Evolutionary conservation across 2,888 invertebrate genomes (phyloP).

Genomic region (Thera britannica): DNA sequence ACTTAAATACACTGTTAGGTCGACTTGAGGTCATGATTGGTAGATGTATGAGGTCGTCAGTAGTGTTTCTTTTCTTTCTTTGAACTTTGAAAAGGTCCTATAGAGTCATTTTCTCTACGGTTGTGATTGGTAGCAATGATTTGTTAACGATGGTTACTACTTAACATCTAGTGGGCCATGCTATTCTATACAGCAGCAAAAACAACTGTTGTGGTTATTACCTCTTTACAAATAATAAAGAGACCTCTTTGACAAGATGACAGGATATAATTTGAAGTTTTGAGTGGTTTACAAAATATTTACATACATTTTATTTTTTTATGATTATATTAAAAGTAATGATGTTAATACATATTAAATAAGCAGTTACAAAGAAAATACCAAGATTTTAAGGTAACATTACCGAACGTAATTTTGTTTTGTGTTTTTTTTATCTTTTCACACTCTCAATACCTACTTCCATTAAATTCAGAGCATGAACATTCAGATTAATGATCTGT

Average conservation of each 20-base stretch:
- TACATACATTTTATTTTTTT: constrained; percentile 27
- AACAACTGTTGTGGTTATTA: too few species aligned
- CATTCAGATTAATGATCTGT: too few species aligned
- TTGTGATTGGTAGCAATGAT: too few species aligned
- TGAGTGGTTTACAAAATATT: constrained; percentile 25
- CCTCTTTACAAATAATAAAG: background rate
- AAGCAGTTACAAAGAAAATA: background rate
- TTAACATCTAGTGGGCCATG: too few species aligned
- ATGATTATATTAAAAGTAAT: background rate
- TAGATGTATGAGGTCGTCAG: background rate
- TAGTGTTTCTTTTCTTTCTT: background rate
- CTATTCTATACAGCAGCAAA: too few species aligned
- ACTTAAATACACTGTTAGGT: background rate
- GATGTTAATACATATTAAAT: background rate
- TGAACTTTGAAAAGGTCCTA: too few species aligned
- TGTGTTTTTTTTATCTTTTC: too few species aligned
- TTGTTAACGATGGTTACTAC: too few species aligned
- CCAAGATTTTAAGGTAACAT: background rate
- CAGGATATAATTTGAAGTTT: constrained; percentile 22
- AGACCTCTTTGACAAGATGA: constrained; percentile 2
- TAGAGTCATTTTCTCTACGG: too few species aligned
- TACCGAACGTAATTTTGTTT: background rate
- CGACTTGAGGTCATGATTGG: background rate
- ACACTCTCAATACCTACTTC: too few species aligned
- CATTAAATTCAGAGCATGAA: too few species aligned